Evolutionary conservation across 2,113 vertebrate species (phyloP), one percentile per base, ranked within the genome.

Genomic region (Microtus richardsoni): DNA sequence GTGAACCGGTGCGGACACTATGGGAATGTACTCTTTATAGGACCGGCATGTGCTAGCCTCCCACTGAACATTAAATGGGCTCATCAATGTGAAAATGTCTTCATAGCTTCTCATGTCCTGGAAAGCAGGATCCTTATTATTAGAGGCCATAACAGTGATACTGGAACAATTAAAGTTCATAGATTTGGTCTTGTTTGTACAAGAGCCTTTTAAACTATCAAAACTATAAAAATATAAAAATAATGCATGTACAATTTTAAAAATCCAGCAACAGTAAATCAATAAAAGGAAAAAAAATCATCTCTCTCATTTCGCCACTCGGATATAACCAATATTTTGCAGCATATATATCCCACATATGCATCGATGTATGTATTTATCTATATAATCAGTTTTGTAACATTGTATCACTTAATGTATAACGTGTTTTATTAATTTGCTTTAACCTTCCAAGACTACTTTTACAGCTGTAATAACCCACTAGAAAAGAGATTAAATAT

Each of bases 401-500:
- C 28, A 84, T 7, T 87, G 85, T 54, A 91, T 36, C 75, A 60
- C n/a, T 83, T 44, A 47, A 49, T 84, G 9, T 84, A 16, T 68
- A 88, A 66, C 39, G 17, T 68, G 7, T 78, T 73, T 52, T 66
- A 95, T 68, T 91, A 77, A 93, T 70, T 94, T 94, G 66, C 64
- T 89, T 95, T 73, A 83, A 77, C 2, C 36, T 91, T 75, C 62
- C 68, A 82, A 66, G 83, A 87, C 68, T 71, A 94, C 85, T 96
- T 91, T 82, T 93, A 93, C 33, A 83, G 8, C 13, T 68, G 4
- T 66, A 88, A 93, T 85, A 92, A 84, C 83, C 47, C 21, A 54
- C 19, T 84, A 73, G 64, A 71, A 66, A 71, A 66, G 39, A 49
- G 44, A 93, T 74, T 70, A 82, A 94, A 88, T 96, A 74, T 95